These are phyloP conservation scores for Falco cherrug DNA, from an alignment of 2,797 vertebrate genomes.

Conservation along the genomic window DNA sequence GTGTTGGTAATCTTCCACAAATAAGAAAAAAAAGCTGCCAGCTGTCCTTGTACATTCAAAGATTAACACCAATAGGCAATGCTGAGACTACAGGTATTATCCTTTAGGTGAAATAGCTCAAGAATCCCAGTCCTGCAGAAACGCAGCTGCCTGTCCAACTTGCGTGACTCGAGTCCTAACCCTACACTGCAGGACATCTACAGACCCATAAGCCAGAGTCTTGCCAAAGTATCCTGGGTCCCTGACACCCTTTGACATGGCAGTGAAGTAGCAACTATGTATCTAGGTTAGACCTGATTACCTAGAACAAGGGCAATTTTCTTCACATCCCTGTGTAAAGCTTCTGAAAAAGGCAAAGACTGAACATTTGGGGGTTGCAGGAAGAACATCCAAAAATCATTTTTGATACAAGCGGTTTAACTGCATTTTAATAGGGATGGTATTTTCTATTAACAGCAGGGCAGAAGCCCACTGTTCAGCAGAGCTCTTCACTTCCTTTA, in stretches of 20 bases:
- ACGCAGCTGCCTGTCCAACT: neutral
- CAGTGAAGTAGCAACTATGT: neutral
- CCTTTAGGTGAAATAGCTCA: neutral
- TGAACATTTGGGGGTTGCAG: neutral
- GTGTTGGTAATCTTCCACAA: slow-evolving; percentile 10
- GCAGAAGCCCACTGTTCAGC: slow-evolving; percentile 41
- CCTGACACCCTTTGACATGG: slow-evolving; percentile 27
- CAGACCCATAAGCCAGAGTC: neutral
- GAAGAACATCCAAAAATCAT: neutral
- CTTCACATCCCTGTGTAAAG: slow-evolving; percentile 4
- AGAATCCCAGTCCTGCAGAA: neutral
- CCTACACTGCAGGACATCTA: neutral
- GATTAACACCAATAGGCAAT: neutral
- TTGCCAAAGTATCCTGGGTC: slow-evolving; percentile 47
- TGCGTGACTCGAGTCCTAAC: neutral
- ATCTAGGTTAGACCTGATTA: slow-evolving; percentile 42
- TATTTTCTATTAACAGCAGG: slow-evolving; percentile 60
- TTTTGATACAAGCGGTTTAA: slow-evolving; percentile 34
- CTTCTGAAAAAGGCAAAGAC: slow-evolving; percentile 3
- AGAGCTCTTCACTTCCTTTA: slow-evolving; percentile 16
- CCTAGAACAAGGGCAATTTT: slow-evolving; percentile 46
- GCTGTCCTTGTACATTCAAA: slow-evolving; percentile 11
- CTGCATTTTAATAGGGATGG: slow-evolving; percentile 39
- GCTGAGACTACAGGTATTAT: neutral
- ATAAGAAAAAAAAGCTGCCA: slow-evolving; percentile 4